Conservation (phyloP, 1,140 invertebrate species). For the Nymphalis io region DNA sequence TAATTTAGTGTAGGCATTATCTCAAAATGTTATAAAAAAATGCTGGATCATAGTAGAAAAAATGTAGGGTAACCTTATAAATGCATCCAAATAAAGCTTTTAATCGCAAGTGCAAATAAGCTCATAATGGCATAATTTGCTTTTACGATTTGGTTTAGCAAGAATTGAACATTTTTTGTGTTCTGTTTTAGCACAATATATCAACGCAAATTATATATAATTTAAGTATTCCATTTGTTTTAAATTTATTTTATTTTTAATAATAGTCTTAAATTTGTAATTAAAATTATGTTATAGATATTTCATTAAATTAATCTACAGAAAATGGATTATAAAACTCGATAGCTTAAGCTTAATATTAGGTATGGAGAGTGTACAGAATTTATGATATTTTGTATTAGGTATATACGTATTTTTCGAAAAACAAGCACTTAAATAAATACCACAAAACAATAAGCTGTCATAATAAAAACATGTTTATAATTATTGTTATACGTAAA, state of each 20-base stretch:
- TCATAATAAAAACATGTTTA: background rate
- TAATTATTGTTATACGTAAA: slow-evolving; percentile 19
- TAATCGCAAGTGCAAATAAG: background rate
- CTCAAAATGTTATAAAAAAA: slow-evolving; percentile 45
- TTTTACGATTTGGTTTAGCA: background rate
- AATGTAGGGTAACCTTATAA: slow-evolving; percentile 19
- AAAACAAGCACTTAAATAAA: slow-evolving; percentile 22
- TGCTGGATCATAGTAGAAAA: slow-evolving; percentile 49
- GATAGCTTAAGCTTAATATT: too few species aligned
- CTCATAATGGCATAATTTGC: background rate
- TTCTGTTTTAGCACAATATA: slow-evolving; percentile 23
- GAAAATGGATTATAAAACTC: too few species aligned
- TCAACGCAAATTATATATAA: slow-evolving; percentile 21
- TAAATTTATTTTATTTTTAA: background rate
- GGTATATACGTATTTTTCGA: background rate
- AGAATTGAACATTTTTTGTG: background rate
- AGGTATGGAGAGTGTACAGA: too few species aligned
- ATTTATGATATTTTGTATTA: background rate
- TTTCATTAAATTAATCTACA: too few species aligned
- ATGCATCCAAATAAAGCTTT: background rate
- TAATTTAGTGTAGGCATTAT: slow-evolving; percentile 56
- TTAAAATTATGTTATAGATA: background rate
- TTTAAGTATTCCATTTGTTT: background rate
- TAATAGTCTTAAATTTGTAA: background rate
- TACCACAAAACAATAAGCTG: too few species aligned